phyloP scores from a whole-genome alignment of 1,140 invertebrate genomes.

The Olivierus martensii region DNA sequence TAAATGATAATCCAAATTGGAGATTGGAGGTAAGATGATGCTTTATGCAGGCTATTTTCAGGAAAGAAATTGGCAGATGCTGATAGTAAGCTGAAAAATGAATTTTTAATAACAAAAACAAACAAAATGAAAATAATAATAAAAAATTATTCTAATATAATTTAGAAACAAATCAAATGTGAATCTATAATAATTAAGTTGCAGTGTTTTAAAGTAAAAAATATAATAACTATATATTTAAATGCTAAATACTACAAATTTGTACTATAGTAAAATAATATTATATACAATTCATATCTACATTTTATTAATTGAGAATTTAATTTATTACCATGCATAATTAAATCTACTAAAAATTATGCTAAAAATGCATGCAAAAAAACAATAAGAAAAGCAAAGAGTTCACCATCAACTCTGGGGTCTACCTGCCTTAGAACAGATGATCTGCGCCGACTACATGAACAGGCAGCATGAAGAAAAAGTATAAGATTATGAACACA shows the following conservation, averaged over 20 bases:
- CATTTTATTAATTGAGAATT: no score
- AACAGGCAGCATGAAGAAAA: slow-evolving; percentile 13
- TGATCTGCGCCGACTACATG: slow-evolving; percentile 27
- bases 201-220: no score
- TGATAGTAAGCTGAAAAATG: slow-evolving; percentile 11
- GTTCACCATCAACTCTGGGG: slow-evolving; percentile 1
- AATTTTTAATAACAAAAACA: background rate
- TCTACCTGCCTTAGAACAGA: slow-evolving; percentile 31
- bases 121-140: background rate
- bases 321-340: no score
- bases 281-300: no score
- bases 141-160: background rate
- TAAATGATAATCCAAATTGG: slow-evolving; percentile 20
- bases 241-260: no score
- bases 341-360: no score
- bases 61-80: slow-evolving; percentile 12
- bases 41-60: slow-evolving; percentile 12
- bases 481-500: background rate
- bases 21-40: slow-evolving; percentile 15
- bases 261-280: no score
- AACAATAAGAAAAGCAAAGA: no score
- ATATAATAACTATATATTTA: no score
- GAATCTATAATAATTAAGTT: no score
- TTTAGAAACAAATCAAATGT: background rate
- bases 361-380: no score